phyloP scores from a whole-genome alignment of 2,113 vertebrate genomes.

The Cathartes aura region DNA sequence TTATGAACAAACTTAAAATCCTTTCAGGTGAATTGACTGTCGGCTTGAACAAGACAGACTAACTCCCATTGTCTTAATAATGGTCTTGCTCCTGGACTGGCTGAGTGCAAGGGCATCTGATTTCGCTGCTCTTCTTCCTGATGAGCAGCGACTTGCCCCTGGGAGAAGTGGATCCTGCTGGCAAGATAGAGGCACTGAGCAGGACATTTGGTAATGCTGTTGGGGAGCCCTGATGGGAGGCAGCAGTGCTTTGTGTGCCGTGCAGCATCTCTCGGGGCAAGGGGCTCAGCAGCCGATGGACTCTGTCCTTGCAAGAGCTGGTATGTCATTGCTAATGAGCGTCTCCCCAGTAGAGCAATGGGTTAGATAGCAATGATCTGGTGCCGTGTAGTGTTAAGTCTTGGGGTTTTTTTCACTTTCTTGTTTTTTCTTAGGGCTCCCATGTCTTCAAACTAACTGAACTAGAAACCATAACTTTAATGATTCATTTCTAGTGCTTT shows the following conservation, averaged over 20 bases:
- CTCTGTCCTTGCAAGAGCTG: background rate
- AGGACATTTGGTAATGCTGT: fast-evolving
- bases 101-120: fast-evolving
- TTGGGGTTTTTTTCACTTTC: background rate
- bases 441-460: background rate
- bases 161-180: background rate
- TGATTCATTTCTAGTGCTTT: background rate
- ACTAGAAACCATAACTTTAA: background rate
- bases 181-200: too few relatives aligned
- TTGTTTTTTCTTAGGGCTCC: background rate
- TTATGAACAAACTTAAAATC: background rate
- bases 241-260: fast-evolving
- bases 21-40: background rate
- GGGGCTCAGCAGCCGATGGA: background rate
- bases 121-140: background rate
- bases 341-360: background rate
- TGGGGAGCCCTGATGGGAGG: background rate
- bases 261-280: background rate
- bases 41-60: background rate
- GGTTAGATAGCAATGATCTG: background rate
- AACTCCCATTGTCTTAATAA: too few relatives aligned
- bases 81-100: background rate
- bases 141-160: background rate
- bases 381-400: background rate
- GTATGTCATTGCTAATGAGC: fast-evolving